Conservation (phyloP, 2,113 vertebrate species). For the Apaloderma vittatum region DNA sequence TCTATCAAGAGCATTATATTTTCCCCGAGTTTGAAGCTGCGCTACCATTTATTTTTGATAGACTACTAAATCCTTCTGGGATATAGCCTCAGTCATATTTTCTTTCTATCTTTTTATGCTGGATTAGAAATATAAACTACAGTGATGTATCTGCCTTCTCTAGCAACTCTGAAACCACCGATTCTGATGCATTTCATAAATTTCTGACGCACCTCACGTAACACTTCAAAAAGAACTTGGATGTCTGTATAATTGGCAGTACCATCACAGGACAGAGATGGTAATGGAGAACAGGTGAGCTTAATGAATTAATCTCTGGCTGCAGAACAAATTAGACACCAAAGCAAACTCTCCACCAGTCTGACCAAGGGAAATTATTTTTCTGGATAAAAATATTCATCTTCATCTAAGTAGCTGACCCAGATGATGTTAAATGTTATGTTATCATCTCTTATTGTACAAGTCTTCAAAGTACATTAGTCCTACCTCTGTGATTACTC, state of each 20-base stretch:
- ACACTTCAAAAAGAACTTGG: neutral
- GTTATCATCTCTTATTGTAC: neutral
- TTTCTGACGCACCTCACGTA: neutral
- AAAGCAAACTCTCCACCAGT: neutral
- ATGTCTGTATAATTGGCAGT: neutral
- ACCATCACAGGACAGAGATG: neutral
- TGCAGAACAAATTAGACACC: neutral
- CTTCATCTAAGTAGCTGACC: neutral
- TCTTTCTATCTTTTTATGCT: neutral
- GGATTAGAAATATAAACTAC: neutral
- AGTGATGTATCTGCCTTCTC: neutral
- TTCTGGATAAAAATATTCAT: neutral
- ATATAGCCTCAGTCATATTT: neutral
- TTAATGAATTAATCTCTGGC: neutral
- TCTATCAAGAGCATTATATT: neutral
- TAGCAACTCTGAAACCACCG: neutral
- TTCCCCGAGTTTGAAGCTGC: neutral
- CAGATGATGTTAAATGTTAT: neutral
- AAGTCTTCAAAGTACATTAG: neutral
- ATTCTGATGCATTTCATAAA: neutral
- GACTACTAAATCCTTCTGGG: neutral
- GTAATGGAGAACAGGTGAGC: neutral
- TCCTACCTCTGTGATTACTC: neutral
- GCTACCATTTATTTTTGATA: neutral
- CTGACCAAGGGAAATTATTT: neutral